phyloP scores from a whole-genome alignment of 2,888 invertebrate genomes.

The Cryptus viduatorius region DNA sequence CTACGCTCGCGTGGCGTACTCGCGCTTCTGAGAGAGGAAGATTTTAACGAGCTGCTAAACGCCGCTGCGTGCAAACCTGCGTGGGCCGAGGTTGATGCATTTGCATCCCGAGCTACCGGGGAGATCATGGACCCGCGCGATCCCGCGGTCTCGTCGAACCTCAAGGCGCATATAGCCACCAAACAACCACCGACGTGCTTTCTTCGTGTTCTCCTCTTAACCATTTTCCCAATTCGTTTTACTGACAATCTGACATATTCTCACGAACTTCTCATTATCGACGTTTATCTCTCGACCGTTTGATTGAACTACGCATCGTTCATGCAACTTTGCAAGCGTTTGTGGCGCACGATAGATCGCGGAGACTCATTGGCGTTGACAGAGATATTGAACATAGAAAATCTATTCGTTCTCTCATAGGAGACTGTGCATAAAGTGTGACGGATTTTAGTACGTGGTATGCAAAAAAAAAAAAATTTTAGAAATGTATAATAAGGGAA shows the following conservation, averaged over 20 bases:
- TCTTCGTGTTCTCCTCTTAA: slow-evolving; percentile 6
- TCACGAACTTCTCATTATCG: slow-evolving; percentile 53
- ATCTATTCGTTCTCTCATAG: no score
- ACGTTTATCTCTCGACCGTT: slow-evolving; percentile 45
- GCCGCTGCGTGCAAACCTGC: slow-evolving; percentile 67
- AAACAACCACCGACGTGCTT: slow-evolving; percentile 20
- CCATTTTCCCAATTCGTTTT: background rate
- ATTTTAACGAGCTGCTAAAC: slow-evolving; percentile 72
- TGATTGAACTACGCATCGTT: slow-evolving; percentile 13
- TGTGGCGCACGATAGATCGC: background rate
- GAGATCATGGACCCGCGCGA: slow-evolving; percentile 61
- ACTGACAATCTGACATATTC: slow-evolving; percentile 36
- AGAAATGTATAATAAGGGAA: no score
- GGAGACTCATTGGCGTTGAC: background rate
- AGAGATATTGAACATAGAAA: no score
- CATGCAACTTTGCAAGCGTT: background rate
- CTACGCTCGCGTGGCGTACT: slow-evolving; percentile 57
- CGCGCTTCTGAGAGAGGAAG: slow-evolving; percentile 66
- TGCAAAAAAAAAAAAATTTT: no score
- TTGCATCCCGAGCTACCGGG: slow-evolving; percentile 66
- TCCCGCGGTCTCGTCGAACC: slow-evolving; percentile 44
- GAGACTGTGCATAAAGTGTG: no score
- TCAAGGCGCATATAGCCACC: background rate
- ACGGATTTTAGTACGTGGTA: no score
- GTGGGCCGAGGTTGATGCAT: slow-evolving; percentile 68